Evolutionary conservation across 2,797 vertebrate species (phyloP), one percentile per base, ranked within the genome.

Genomic region (Menidia menidia): DNA sequence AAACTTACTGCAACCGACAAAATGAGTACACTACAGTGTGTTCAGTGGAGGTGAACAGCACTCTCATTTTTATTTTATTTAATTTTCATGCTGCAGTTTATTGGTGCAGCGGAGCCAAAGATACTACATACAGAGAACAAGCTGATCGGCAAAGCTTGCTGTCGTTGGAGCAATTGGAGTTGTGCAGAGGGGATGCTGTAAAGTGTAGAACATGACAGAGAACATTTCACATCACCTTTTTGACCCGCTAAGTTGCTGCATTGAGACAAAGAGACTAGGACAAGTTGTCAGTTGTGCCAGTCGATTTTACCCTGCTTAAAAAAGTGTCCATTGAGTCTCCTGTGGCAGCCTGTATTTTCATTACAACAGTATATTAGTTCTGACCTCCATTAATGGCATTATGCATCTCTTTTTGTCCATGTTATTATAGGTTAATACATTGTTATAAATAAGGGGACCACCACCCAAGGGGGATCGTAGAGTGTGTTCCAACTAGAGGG

Each of bases 1-100:
- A 41, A 64, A 62, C 58, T 71, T 71, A 51, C 19, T 52, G 31
- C 12, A 59, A 42, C 25, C 18, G 52, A n/a, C 45, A 55, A 53
- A 67, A 59, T 43, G 44, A 43, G 42, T 48, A 42, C 48, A 47
- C 35, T 43, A 60, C 19, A 55, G 50, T 52, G 39, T 45, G 47
- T 44, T 50, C 14, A 51, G 35, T 54, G 51, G 19, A 32, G 16
- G 25, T 7, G 6, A 67, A 25, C 51, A 10, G 9, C n/a, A 73
- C 30, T 16, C 51, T 33, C 55, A 59, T 51, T 25, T 19, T 39
- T 39, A 39, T 39, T 39, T 39, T 2, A 39, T 39, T 39, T 39
- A 7, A 39, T 39, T 39, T 39, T 39, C 35, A 7, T 7, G 19
- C 50, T 43, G 56, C 42, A 53, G 32, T 48, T 64, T 53, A 15